phyloP scores from a whole-genome alignment of 2,888 invertebrate genomes.

The Xylota sylvarum region DNA sequence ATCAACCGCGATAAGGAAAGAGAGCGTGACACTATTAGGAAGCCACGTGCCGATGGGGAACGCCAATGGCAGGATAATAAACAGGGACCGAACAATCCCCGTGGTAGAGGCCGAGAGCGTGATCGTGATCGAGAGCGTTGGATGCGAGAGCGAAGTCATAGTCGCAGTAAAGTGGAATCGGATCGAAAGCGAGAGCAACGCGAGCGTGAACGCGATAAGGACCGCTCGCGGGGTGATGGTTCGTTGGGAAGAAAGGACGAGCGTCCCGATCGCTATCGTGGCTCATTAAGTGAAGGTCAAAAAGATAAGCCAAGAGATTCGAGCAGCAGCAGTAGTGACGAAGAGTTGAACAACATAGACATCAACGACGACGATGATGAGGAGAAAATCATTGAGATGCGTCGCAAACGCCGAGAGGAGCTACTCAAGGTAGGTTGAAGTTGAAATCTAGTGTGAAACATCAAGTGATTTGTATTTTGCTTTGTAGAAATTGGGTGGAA shows the following conservation, averaged over 20 bases:
- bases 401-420: conserved; percentile 94
- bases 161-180: conserved; percentile 84
- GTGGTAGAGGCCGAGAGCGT: conserved; percentile 83
- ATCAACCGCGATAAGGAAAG: conserved; percentile 85
- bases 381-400: conserved; percentile 95
- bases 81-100: conserved; percentile 45
- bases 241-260: conserved; percentile 82
- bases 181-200: conserved; percentile 81
- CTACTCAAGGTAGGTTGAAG: conserved; percentile 89
- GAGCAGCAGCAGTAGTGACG: conserved; percentile 88
- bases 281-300: conserved; percentile 92
- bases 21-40: conserved; percentile 83
- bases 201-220: conserved; percentile 82
- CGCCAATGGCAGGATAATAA: conserved; percentile 62
- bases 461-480: neutral
- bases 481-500: conserved; percentile 79
- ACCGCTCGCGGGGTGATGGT: conserved; percentile 80
- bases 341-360: conserved; percentile 89
- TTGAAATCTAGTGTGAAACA: neutral
- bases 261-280: conserved; percentile 87
- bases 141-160: conserved; percentile 83
- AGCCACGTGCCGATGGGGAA: conserved; percentile 67
- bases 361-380: conserved; percentile 96
- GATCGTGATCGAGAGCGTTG: conserved; percentile 81
- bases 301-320: conserved; percentile 87